Percentiles rank a stretch among this genome's conserved stretches.
Evolutionary conservation across 2,113 vertebrate genomes (phyloP).

Genomic region (Upupa epops): DNA sequence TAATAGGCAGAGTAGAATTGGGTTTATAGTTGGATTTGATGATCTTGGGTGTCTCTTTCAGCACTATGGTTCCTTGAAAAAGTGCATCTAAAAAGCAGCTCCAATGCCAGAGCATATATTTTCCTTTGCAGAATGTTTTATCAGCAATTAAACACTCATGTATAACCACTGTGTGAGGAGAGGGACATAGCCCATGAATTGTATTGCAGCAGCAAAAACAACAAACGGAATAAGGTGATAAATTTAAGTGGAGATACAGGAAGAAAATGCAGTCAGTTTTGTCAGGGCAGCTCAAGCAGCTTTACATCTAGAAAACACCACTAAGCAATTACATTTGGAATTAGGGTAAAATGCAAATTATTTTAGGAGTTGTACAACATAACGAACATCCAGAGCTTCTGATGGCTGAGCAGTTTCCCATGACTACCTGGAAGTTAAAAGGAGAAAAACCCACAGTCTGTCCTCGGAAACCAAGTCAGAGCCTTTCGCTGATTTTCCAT

Average conservation of each 20-base stretch:
- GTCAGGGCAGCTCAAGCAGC: not conserved
- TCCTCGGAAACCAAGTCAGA: not conserved
- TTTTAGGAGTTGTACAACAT: not conserved
- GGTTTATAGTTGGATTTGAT: no score
- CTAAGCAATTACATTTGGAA: not conserved
- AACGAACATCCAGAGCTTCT: not conserved
- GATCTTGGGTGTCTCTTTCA: no score
- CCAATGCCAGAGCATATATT: not conserved
- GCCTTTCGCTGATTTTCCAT: constrained; percentile 4
- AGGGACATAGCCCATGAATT: not conserved
- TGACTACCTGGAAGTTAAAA: not conserved
- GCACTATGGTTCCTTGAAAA: no score
- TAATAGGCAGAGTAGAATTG: no score
- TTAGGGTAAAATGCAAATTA: not conserved
- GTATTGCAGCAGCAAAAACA: not conserved
- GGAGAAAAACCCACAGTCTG: not conserved
- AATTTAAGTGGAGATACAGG: not conserved
- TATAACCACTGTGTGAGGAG: not conserved
- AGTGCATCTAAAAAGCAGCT: not conserved
- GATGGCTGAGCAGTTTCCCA: not conserved
- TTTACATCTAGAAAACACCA: not conserved
- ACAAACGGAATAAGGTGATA: not conserved
- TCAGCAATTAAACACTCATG: not conserved
- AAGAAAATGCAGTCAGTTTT: not conserved
- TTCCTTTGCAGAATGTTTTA: not conserved